These are phyloP conservation scores for Ptilonorhynchus violaceus DNA, from an alignment of 2,113 vertebrate genomes.

Conservation along the genomic window DNA sequence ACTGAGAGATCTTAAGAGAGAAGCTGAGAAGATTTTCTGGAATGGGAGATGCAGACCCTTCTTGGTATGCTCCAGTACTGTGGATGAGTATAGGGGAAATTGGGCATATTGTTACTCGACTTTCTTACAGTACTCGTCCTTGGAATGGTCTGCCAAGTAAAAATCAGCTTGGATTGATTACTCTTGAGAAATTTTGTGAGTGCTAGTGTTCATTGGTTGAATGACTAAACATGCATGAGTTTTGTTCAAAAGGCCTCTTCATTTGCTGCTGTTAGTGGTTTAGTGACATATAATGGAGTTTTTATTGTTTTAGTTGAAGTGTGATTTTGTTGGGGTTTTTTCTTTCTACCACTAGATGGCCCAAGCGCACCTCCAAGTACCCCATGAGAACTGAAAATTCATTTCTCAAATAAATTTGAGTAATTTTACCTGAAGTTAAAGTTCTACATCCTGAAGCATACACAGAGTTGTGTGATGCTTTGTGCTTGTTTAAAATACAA, in stretches of 20 bases:
- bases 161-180: background rate
- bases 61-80: rapidly evolving
- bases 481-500: background rate
- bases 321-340: background rate
- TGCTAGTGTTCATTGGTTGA: background rate
- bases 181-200: background rate
- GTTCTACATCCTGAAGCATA: background rate
- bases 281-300: background rate
- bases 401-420: background rate
- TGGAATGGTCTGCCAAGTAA: background rate
- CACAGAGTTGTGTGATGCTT: background rate
- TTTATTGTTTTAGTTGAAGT: background rate
- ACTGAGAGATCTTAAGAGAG: background rate
- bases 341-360: conserved; percentile 50
- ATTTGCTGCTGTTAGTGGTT: background rate
- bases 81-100: background rate
- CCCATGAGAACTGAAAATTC: background rate
- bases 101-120: rapidly evolving
- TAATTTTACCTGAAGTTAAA: background rate
- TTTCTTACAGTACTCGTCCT: background rate
- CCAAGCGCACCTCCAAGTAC: background rate
- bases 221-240: background rate
- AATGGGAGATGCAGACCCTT: background rate
- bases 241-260: background rate
- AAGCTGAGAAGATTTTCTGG: background rate